Base-by-base conservation (phyloP, 2,888 invertebrate species). In the Brachyptera putata region DNA sequence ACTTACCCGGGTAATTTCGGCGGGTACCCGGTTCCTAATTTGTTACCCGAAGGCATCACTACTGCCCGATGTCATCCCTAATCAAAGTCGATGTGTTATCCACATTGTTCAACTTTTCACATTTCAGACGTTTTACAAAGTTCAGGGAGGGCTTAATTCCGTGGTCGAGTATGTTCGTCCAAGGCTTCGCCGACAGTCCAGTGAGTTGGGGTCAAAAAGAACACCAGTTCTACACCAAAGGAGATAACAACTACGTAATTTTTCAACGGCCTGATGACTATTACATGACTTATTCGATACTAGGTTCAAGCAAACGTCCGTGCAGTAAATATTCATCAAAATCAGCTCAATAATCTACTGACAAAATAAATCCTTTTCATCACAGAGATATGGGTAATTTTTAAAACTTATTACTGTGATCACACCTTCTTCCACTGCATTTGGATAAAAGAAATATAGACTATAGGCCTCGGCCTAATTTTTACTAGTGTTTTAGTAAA, bases 151-250 rank as follows among this genome's bases (percentile, higher is more conserved):
- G n/a, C n/a, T 67, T 66, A 21, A 70, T 74, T 58, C 73, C 75
- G 1, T 82, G 82, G 81, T 68, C 71, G 43, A 75, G 78, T 48
- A 66, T 82, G 46, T 77, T 80, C 65, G 75, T 82, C 5, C 79
- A 81, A 67, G 82, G 83, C 37, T 82, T 81, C 69, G 74, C 75
- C 1, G 81, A 82, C 67, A 72, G 76, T 59, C 80, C 80, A 13
- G 70, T 79, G 1, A 75, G 74, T 59, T 81, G 79, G 76, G 69
- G 69, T 60, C 68, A 73, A 43, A 72, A 75, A 48, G 78, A 80
- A 68, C 77, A 81, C 66, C 72, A 72, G 62, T 79, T 74, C 66
- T 74, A 72, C 59, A 72, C 72, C 1, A 77, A 77, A 66, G 79
- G 79, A 49, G 79, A 80, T 65, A 80, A 80, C 68, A 76, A 76